Conservation (phyloP, 2,888 invertebrate genomes). For the Papilio elwesi region DNA sequence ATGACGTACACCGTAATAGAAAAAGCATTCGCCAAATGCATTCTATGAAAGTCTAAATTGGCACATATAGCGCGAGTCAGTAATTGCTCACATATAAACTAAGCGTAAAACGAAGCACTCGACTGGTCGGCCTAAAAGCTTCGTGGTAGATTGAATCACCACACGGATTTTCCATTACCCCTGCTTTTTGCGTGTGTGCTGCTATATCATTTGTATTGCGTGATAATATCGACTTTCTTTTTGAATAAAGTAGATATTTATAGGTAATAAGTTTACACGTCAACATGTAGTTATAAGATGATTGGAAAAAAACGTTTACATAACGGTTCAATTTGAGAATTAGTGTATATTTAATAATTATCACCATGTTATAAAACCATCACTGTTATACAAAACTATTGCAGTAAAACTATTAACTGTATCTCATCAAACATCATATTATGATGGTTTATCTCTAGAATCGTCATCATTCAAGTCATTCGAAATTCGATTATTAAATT, state of each 20-base stretch:
- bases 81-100: slow-evolving; percentile 70
- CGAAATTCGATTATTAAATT: background rate
- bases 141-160: slow-evolving; percentile 78
- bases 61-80: slow-evolving; percentile 59
- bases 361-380: too few species aligned
- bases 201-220: background rate
- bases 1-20: background rate
- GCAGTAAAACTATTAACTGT: too few species aligned
- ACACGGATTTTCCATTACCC: slow-evolving; percentile 80
- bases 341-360: too few species aligned
- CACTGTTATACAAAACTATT: too few species aligned
- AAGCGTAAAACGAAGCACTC: slow-evolving; percentile 73
- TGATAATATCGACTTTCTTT: slow-evolving; percentile 9
- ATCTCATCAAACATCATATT: too few species aligned
- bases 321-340: too few species aligned
- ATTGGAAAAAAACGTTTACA: too few species aligned
- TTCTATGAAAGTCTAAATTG: slow-evolving; percentile 49
- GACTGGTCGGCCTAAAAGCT: slow-evolving; percentile 71
- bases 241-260: background rate
- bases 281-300: too few species aligned
- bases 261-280: background rate
- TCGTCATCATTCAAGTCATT: too few species aligned
- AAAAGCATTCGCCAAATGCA: slow-evolving; percentile 20
- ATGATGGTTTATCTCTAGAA: too few species aligned
- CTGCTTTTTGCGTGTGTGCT: slow-evolving; percentile 46